phyloP scores from a whole-genome alignment of 2,797 vertebrate species.

The Clarias laeviceps region DNA sequence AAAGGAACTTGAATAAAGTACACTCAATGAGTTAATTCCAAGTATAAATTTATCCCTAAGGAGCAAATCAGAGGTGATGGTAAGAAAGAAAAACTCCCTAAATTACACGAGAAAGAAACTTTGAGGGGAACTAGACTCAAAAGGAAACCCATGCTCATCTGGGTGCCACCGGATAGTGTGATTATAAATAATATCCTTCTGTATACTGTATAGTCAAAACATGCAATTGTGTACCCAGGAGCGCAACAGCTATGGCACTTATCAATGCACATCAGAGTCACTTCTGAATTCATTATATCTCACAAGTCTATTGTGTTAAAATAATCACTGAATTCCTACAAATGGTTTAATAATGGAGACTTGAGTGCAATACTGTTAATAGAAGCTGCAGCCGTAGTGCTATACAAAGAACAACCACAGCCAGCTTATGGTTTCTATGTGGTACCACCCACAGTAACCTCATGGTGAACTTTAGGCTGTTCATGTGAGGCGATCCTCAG shows the following conservation, averaged over 20 bases:
- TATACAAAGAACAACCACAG: background rate
- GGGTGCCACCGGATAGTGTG: background rate
- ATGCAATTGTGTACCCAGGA: background rate
- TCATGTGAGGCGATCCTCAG: background rate
- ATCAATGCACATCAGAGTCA: background rate
- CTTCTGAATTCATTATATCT: background rate
- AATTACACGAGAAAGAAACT: background rate
- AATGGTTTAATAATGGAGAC: background rate
- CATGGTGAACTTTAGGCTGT: background rate
- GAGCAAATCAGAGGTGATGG: background rate
- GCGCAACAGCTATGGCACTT: no score
- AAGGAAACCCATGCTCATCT: background rate
- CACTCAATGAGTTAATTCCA: no score
- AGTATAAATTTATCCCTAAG: background rate
- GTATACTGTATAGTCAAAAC: background rate
- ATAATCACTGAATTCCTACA: no score
- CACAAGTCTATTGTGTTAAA: background rate
- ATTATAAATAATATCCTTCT: background rate
- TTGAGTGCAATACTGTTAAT: background rate
- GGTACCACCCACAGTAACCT: background rate
- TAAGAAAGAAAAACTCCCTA: background rate
- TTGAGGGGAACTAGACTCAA: background rate
- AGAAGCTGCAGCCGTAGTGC: background rate
- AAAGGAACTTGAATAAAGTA: no score
- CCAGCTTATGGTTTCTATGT: background rate